These are phyloP conservation scores for Forbesichthys papilliferus DNA, from an alignment of 2,113 vertebrate species.

Conservation along the genomic window DNA sequence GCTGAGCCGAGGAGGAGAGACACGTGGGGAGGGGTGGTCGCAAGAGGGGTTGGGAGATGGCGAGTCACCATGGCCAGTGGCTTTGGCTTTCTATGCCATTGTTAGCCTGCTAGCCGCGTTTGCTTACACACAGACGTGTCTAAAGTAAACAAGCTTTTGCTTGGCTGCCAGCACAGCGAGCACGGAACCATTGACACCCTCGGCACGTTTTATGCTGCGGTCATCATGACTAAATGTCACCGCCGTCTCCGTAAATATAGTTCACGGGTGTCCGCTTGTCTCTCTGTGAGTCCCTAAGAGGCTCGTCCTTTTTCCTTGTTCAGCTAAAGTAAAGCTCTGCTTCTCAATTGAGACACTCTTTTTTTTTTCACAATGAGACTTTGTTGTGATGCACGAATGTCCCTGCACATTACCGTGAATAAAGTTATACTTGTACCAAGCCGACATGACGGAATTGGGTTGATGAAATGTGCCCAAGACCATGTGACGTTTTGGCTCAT, in stretches of 20 bases:
- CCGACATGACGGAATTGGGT: no score
- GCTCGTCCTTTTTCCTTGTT: not conserved
- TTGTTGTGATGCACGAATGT: no score
- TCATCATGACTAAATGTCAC: not conserved
- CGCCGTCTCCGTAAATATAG: not conserved
- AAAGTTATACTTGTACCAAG: no score
- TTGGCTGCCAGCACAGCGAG: not conserved
- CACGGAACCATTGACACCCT: not conserved
- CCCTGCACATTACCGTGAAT: no score
- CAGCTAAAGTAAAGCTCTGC: no score
- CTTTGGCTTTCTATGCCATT: not conserved
- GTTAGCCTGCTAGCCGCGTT: not conserved
- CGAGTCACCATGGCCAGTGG: conserved; percentile 11
- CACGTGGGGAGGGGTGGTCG: conserved; percentile 27
- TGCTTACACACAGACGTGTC: not conserved
- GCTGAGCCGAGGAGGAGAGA: conserved; percentile 37
- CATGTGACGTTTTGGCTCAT: no score
- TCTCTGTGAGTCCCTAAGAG: not conserved
- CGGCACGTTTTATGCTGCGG: not conserved
- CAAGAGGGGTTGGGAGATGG: conserved; percentile 38
- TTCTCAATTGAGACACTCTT: no score
- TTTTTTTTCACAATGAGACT: no score
- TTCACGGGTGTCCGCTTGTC: not conserved
- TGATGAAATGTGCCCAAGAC: no score
- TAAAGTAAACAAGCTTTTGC: no score